Evolutionary conservation across 1,140 invertebrate species (phyloP).

Genomic region (Globodera ellingtonae): DNA sequence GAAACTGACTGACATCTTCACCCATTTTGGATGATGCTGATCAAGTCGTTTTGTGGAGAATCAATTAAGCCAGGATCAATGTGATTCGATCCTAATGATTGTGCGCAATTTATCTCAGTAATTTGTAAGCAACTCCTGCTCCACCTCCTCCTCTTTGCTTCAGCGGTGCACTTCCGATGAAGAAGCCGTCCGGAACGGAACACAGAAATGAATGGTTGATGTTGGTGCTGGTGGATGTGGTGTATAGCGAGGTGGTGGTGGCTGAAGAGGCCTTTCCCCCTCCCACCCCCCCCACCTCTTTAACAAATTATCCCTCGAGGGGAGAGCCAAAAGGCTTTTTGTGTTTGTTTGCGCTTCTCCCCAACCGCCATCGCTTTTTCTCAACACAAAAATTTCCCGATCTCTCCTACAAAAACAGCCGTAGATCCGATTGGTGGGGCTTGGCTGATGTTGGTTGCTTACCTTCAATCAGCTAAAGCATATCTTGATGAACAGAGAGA

Average conservation of each 20-base stretch:
- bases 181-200: neutral
- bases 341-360: neutral
- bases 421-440: too few species aligned
- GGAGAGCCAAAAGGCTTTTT: neutral
- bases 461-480: too few species aligned
- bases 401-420: too few species aligned
- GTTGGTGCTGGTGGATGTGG: neutral
- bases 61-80: too few species aligned
- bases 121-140: too few species aligned
- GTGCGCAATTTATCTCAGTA: too few species aligned
- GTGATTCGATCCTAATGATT: too few species aligned
- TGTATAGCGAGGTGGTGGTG: neutral
- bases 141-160: too few species aligned
- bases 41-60: too few species aligned
- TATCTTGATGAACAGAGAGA: too few species aligned
- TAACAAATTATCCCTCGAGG: neutral
- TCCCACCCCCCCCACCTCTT: neutral
- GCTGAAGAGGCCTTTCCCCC: neutral
- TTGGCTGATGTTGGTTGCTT: too few species aligned
- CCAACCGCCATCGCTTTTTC: neutral
- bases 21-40: conserved; percentile 16
- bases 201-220: neutral
- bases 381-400: too few species aligned
- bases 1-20: conserved; percentile 29
- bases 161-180: neutral